Evolutionary conservation across 1,140 invertebrate species (phyloP), one percentile per base, ranked within the genome.

Genomic region (Macrobrachium nipponense): DNA sequence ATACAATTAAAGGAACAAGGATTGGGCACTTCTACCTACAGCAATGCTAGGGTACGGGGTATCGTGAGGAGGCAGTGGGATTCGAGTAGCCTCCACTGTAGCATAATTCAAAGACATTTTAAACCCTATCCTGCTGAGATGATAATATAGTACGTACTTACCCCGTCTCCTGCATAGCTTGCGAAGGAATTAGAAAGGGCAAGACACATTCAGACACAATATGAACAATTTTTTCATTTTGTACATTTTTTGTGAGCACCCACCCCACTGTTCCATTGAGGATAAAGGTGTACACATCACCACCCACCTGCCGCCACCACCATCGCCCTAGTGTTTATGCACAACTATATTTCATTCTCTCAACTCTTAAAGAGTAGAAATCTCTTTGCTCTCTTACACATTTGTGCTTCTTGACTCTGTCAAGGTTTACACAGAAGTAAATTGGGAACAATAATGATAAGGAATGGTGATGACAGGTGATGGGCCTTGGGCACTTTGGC

Each of bases 211-310:
- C 51, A 51, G 84, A 86, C 84, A 86, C 84, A 86, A 86, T 86
- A 86, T 86, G 84, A 86, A 86, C 84, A 86, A 80, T 86, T 86
- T 86, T 86, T 86, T 80, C 77, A 80, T 86, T 86, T 86, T 86
- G 84, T 86, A 86, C 84, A 86, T 86, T 86, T 86, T 86, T 86
- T 86, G 84, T 86, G 84, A 86, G 84, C 84, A 86, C 84, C 84
- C 84, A 86, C 77, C 84, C 84, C 84, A 80, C n/a, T 86, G 43
- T 86, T 86, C 84, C 78, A 61, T 60, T 79, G 84, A 86, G 84
- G 84, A 80, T 86, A 62, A 73, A 86, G 84, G 84, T 86, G 76
- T 86, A 86, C 84, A 86, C 84, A 86, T 86, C 84, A 80, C 84
- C 78, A 72, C 84, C 84, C 84, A 61, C 82, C 77, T 62, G 51